These are phyloP conservation scores for Laticauda colubrina DNA, from an alignment of 2,113 vertebrate genomes.

Conservation along the genomic window DNA sequence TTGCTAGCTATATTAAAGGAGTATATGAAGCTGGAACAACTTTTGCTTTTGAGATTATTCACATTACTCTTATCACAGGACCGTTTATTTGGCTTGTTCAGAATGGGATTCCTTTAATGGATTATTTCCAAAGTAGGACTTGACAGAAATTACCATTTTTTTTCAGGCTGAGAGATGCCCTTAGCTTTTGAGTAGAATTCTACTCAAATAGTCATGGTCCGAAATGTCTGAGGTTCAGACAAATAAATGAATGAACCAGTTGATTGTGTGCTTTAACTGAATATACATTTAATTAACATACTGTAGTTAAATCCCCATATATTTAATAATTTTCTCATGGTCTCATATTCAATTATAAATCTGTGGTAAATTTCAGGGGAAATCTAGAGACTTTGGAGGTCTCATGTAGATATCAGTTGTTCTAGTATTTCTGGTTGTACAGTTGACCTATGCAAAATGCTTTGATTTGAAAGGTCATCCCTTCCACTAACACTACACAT, in stretches of 20 bases:
- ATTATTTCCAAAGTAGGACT: not conserved
- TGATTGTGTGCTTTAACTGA: not conserved
- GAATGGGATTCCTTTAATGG: not conserved
- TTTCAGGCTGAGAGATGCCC: not conserved
- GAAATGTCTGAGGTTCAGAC: not conserved
- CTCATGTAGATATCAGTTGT: not conserved
- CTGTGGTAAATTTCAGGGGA: not conserved
- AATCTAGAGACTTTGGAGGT: not conserved
- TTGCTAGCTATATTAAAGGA: not conserved
- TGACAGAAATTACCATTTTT: not conserved
- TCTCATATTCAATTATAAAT: not conserved
- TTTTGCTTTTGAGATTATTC: not conserved
- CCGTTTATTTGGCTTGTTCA: not conserved
- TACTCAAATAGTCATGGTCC: not conserved
- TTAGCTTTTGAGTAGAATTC: not conserved
- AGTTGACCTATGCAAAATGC: not conserved
- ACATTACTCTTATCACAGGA: not conserved
- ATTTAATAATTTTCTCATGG: not conserved
- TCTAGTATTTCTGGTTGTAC: not conserved
- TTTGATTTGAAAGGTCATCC: not conserved
- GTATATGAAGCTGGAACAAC: not conserved
- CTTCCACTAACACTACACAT: not conserved
- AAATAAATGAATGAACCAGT: not conserved
- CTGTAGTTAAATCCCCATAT: not conserved
- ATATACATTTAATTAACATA: not conserved